Evolutionary conservation across 2,113 vertebrate genomes (phyloP), one percentile per base, ranked within the genome.

Genomic region (Hippocampus barbouri): DNA sequence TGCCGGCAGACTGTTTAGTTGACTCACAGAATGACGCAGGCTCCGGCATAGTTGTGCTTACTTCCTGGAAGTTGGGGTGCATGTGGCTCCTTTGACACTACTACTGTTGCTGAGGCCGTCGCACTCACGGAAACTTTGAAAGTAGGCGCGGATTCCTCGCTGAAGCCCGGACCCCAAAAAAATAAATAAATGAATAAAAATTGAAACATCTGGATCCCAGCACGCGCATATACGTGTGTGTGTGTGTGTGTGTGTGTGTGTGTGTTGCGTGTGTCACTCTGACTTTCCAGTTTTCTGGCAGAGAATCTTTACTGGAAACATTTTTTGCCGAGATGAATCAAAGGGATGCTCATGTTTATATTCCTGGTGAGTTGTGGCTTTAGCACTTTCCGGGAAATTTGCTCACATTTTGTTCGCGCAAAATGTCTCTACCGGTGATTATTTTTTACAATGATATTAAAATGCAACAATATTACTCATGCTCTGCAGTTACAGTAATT

Each of bases 1-100:
- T 88, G 80, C 83, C 79, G 83, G 69, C 78, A 75, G 83, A 83
- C 84, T 88, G 86, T 86, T 86, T 86, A 75, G 83, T 82, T 87
- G 86, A 90, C 85, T 90, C 89, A 89, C 76, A 66, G 80, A 73
- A 83, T 90, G 90, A 90, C 87, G 87, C 89, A 85, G 87, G 81
- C 76, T 69, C 25, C 70, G 23, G 73, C 85, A 88, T 89, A 87
- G 66, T 85, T 89, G 71, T 23, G 56, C 75, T 84, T 81, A 86
- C 84, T 89, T 89, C 85, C 88, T 85, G 86, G 83, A 89, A 83
- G 86, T 79, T 60, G 66, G 59, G 80, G 74, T 45, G 0, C 73
- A 38, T 81, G 82, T 18, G 76, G 84, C 88, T 88, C 78, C 86
- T 83, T 87, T 68, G 70, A 79, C 80, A 83, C 83, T 82, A 88